A percentile compares a stretch with the other conserved stretches of the same genome.
These are phyloP conservation scores for Imbricaverruca yamaguchii DNA, from an alignment of 2,888 invertebrate genomes.

Conservation along the genomic window DNA sequence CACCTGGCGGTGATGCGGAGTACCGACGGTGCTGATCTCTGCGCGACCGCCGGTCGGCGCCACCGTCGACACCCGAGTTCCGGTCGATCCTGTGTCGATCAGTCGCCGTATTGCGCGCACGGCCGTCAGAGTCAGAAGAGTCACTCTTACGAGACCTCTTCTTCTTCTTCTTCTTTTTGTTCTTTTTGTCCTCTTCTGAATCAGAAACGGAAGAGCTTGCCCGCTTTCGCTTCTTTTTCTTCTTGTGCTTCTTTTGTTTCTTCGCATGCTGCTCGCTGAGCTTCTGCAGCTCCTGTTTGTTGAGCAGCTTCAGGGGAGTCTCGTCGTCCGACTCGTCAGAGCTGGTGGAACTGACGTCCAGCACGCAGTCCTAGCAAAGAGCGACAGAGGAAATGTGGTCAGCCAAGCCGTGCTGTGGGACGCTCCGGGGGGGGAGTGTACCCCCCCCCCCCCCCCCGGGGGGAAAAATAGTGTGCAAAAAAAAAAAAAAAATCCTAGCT, in stretches of 20 bases:
- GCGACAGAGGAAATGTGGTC: too few species aligned
- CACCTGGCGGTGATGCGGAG: background rate
- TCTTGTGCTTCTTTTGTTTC: conserved; percentile 23
- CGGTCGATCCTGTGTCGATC: background rate
- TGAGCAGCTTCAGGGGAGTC: conserved; percentile 62
- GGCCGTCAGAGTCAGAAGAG: background rate
- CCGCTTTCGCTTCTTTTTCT: conserved; percentile 27
- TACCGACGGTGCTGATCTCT: background rate
- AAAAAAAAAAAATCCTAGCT: too few species aligned
- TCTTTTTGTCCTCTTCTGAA: background rate
- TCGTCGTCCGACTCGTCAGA: conserved; percentile 69
- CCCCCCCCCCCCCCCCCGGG: too few species aligned
- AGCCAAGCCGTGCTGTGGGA: too few species aligned
- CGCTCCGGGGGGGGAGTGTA: too few species aligned
- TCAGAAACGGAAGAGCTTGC: conserved; percentile 13
- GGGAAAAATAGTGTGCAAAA: too few species aligned
- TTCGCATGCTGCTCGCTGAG: conserved; percentile 22
- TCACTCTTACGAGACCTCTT: background rate
- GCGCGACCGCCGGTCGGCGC: background rate
- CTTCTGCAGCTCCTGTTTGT: conserved; percentile 29
- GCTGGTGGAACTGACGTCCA: conserved; percentile 91
- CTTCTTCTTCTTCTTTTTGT: background rate
- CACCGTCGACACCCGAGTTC: background rate
- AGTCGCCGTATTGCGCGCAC: background rate
- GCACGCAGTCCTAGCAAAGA: conserved; percentile 45